These are phyloP conservation scores for Pygocentrus nattereri DNA, from an alignment of 2,797 vertebrate genomes.

Conservation along the genomic window DNA sequence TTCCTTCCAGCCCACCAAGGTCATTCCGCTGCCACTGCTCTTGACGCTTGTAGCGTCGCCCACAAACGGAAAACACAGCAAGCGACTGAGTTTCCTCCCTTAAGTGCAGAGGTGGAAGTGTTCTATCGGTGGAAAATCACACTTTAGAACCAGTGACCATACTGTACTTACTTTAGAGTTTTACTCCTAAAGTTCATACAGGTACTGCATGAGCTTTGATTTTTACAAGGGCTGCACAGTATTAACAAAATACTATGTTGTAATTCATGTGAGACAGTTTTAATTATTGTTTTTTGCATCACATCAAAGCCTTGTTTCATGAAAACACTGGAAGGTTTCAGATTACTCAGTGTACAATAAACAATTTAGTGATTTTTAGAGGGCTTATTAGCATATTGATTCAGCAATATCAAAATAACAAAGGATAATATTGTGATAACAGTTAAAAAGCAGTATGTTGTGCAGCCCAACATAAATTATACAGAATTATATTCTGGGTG, in stretches of 20 bases:
- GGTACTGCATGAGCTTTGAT: not conserved
- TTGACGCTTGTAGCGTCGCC: constrained; percentile 18
- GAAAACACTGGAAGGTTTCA: not conserved
- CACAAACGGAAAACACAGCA: constrained; percentile 41
- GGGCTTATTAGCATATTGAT: not conserved
- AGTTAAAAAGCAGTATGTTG: not conserved
- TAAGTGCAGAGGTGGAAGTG: constrained; percentile 10
- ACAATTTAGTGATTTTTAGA: too few species aligned
- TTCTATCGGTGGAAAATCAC: not conserved
- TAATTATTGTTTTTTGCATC: too few species aligned
- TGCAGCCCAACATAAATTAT: not conserved
- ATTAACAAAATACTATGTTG: too few species aligned
- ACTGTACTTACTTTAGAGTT: too few species aligned
- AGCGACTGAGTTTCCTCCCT: constrained; percentile 24
- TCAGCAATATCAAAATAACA: not conserved
- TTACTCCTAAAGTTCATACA: not conserved
- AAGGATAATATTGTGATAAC: not conserved
- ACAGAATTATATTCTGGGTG: too few species aligned
- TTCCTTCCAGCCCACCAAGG: constrained; percentile 47
- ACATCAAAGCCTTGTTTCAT: too few species aligned
- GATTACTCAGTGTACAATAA: not conserved
- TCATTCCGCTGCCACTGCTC: constrained; percentile 31
- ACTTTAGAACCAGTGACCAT: not conserved
- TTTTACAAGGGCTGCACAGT: too few species aligned
- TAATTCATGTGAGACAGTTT: not conserved